Conservation (phyloP, 92 coral and sea anemone genomes). For the Virgularia gustaviana region DNA sequence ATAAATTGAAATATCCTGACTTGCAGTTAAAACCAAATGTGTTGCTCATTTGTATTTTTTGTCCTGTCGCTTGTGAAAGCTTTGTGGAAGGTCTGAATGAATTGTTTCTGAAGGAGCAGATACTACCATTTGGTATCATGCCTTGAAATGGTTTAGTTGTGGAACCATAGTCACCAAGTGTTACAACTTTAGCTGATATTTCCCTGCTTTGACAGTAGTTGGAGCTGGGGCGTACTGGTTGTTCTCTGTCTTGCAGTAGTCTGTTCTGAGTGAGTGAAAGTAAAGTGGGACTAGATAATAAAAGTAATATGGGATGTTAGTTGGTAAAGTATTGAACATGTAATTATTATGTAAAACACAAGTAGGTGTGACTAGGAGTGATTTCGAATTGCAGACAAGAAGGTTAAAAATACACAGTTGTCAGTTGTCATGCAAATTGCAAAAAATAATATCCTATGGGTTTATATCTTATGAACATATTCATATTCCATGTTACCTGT, state of each 20-base stretch:
- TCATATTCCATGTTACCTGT: too few species aligned
- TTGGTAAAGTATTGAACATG: too few species aligned
- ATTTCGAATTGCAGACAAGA: too few species aligned
- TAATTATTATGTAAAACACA: too few species aligned
- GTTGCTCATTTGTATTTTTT: background rate
- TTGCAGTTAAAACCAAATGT: slow-evolving; percentile 14
- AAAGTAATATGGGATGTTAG: too few species aligned
- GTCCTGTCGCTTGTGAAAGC: slow-evolving; percentile 14
- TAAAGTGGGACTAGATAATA: background rate
- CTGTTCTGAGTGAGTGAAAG: background rate
- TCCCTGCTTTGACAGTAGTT: background rate
- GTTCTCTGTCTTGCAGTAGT: background rate
- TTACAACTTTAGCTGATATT: slow-evolving; percentile 14
- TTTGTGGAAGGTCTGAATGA: slow-evolving; percentile 9
- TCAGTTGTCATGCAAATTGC: too few species aligned
- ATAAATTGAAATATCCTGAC: slow-evolving; percentile 1
- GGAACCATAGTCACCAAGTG: background rate
- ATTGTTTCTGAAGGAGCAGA: slow-evolving; percentile 5
- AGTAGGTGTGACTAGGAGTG: too few species aligned
- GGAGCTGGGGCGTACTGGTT: slow-evolving; percentile 11
- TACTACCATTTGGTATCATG: slow-evolving; percentile 1
- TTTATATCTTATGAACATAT: too few species aligned
- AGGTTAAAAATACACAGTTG: too few species aligned
- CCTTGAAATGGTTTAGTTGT: slow-evolving; percentile 8
- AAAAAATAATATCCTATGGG: too few species aligned